Conservation (phyloP, 1,140 invertebrate species). For the Polyergus mexicanus region DNA sequence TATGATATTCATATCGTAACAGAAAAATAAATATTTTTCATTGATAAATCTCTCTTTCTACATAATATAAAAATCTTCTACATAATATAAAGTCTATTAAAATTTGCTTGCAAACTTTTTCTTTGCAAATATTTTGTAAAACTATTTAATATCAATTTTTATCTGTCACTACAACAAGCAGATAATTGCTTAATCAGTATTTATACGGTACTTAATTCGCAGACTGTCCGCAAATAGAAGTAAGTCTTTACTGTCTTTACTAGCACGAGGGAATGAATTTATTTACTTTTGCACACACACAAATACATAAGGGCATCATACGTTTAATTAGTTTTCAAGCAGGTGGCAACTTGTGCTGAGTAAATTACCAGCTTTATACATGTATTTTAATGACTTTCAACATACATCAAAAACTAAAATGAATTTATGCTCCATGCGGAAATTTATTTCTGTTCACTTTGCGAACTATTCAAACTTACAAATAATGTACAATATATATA, state of each 20-base stretch:
- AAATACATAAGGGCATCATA: background rate
- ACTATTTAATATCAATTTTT: background rate
- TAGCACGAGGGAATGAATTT: constrained; percentile 1
- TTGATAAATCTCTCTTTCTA: constrained; percentile 2
- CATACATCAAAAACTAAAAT: constrained; percentile 20
- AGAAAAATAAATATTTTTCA: constrained; percentile 16
- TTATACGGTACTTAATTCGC: too few relatives aligned
- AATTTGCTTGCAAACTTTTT: background rate
- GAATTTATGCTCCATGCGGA: background rate
- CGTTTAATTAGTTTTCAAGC: constrained; percentile 50
- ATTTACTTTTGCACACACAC: constrained; percentile 19
- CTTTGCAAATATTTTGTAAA: background rate
- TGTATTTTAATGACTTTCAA: constrained; percentile 50
- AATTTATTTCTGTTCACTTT: constrained; percentile 12
- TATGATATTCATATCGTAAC: background rate
- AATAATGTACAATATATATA: background rate
- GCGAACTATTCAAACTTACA: constrained; percentile 45
- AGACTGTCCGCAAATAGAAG: background rate
- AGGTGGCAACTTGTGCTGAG: constrained; percentile 48
- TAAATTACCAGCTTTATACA: constrained; percentile 13
- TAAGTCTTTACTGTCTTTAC: background rate
- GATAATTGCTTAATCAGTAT: background rate
- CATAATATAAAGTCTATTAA: background rate
- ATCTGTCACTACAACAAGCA: background rate
- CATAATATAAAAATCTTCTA: background rate